Evolutionary conservation across 2,888 invertebrate genomes (phyloP), one percentile per base, ranked within the genome.

Genomic region (Corbicula japonica): DNA sequence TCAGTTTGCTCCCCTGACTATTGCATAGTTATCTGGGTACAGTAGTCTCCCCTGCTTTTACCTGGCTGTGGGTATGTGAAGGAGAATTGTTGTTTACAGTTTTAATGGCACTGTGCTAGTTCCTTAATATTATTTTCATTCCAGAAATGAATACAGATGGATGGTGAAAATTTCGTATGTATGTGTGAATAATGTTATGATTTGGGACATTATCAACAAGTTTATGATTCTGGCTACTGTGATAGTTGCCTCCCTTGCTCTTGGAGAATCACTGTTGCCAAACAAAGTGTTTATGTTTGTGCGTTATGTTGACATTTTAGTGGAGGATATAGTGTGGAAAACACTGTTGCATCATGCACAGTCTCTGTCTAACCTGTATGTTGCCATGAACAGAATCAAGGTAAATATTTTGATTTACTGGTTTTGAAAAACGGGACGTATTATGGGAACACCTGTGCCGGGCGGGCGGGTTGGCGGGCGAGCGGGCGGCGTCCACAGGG

Each of bases 141-240:
- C 6, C 70, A 76, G 76, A 65, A 70, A 56, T 38, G 76, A 76
- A 48, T 71, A 76, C 58, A 38, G 15, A n/a, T 61, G 52, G 61
- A 50, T 76, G 35, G 12, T 76, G 26, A 32, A 61, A 1, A 62
- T 41, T 26, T 52, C 54, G 3, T 15, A 32, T 23, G 21, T 44
- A 10, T 52, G 54, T 12, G 30, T 63, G 12, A 62, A 44, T 32
- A 44, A 52, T 26, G 1, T 18, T 6, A 54, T 54, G 2, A 63
- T 46, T 0, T 65, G 30, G 8, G 52, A 60, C 21, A 48, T 66
- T n/a, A 35, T 74, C 48, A 48, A 50, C 35, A 38, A 48, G 44
- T 28, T 50, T 18, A 32, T 50, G 30, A 1, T 41, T n/a, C 32
- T 52, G 21, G 21, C 52, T 30, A 21, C 41, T 3, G n/a, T 74